Evolutionary conservation across 2,797 vertebrate genomes (phyloP).

Genomic region (Euthynnus affinis): DNA sequence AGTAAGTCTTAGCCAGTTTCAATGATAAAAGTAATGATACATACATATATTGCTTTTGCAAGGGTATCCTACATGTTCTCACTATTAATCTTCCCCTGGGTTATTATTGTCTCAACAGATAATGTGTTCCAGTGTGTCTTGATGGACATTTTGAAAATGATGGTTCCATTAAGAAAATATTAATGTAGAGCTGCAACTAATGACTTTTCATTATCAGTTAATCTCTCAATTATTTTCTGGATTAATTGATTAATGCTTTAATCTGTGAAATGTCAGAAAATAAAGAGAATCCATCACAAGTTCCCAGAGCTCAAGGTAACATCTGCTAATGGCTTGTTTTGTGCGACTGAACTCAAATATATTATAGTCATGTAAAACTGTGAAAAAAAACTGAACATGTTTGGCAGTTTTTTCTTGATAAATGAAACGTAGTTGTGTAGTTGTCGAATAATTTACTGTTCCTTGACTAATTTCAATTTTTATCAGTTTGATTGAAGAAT

Average conservation of each 20-base stretch:
- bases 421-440: not conserved
- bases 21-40: not conserved
- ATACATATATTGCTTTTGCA: not conserved
- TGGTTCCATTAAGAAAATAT: constrained; percentile 23
- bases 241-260: constrained; percentile 9
- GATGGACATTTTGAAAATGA: constrained; percentile 17
- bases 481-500: constrained; percentile 7
- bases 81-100: not conserved
- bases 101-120: constrained; percentile 5
- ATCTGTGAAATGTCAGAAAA: not conserved
- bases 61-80: not conserved
- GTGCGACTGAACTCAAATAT: not conserved
- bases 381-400: not conserved
- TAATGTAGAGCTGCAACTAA: constrained; percentile 22
- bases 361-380: not conserved
- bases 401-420: not conserved
- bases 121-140: not conserved
- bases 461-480: not conserved
- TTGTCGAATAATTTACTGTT: not conserved
- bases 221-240: constrained; percentile 17
- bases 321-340: constrained; percentile 10
- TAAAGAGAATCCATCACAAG: not conserved
- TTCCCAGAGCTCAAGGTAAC: not conserved
- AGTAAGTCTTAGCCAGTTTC: not conserved
- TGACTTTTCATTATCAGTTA: constrained; percentile 24